Evolutionary conservation across 2,113 vertebrate genomes (phyloP), one percentile per base, ranked within the genome.

Genomic region (Alethe castanea): DNA sequence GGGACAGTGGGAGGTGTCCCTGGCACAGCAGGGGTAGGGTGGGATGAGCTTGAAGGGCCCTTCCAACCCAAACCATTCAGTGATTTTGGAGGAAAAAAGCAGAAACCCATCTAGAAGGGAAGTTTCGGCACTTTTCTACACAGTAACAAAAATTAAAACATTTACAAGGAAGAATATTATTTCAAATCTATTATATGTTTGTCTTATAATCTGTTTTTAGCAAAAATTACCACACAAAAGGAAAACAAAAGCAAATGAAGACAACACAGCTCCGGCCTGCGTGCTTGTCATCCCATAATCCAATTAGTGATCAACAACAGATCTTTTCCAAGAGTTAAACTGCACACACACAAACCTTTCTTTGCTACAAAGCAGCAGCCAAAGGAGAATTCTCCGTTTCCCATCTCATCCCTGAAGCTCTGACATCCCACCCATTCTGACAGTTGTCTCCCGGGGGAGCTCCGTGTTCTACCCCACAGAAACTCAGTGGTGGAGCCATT

Each of bases 371-470:
- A 88, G 38, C 61, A 40, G 64, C 9, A 70, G 22, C 42, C 19
- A 6, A 40, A 60, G 11, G 50, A 33, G 45, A 67, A 48, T 50
- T 54, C 62, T 20, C 20, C 8, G 0, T 28, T 59, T 61, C n/a
- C 62, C 31, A 3, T 31, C 50, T 62, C 69, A 9, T 31, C 28
- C 14, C 69, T 73, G 81, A 22, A 48, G 45, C 28, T 61, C 38
- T 25, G 56, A 19, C 45, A 25, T 10, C 3, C 25, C 15, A 1
- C 6, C 24, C 2, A 0, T 15, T 42, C 54, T 5, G 0, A 40
- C 24, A 9, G 11, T 18, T 42, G 40, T n/a, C 23, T 76, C 24
- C 71, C 19, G 8, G 26, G 61, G 38, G 19, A 83, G 3, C 26
- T 3, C 26, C 5, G 2, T 6, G 5, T 17, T 16, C 35, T 11